Evolutionary conservation across 2,797 vertebrate genomes (phyloP).

Genomic region (Liasis olivaceus): DNA sequence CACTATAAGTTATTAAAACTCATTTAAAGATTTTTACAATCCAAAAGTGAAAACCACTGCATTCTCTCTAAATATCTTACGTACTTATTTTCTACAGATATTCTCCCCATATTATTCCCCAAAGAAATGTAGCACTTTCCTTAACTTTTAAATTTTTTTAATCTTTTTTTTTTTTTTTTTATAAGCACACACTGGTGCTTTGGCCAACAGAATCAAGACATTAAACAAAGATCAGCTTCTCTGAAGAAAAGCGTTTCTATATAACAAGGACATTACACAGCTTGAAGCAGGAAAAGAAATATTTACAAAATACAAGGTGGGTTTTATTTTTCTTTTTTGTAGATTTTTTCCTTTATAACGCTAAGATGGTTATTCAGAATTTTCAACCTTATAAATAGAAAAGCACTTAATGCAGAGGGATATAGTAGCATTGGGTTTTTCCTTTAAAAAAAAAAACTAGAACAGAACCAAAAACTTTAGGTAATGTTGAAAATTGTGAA

Average conservation of each 20-base stretch:
- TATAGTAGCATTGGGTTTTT: conserved; percentile 68
- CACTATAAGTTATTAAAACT: not conserved
- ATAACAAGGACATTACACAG: conserved; percentile 87
- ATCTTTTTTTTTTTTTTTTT: conserved; percentile 69
- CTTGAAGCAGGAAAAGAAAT: conserved; percentile 85
- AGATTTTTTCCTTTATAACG: conserved; percentile 78
- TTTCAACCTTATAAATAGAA: conserved; percentile 84
- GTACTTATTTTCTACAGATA: not conserved
- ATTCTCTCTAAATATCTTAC: not conserved
- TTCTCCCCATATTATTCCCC: not conserved
- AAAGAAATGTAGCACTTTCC: conserved; percentile 36
- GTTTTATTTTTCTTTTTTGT: conserved; percentile 55
- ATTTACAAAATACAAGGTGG: conserved; percentile 88
- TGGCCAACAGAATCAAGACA: conserved; percentile 83
- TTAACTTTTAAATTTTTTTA: conserved; percentile 76
- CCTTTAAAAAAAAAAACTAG: conserved; percentile 72
- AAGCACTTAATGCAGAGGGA: conserved; percentile 80
- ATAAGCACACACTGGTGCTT: conserved; percentile 82
- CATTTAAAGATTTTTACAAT: not conserved
- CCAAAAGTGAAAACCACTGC: not conserved
- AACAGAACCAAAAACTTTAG: conserved; percentile 73
- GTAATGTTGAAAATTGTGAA: conserved; percentile 82
- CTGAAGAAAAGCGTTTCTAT: conserved; percentile 86
- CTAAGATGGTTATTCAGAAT: conserved; percentile 88
- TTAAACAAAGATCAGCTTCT: conserved; percentile 85